These are phyloP conservation scores for Typhlichthys eigenmanni DNA, from an alignment of 2,797 vertebrate genomes.

Conservation along the genomic window DNA sequence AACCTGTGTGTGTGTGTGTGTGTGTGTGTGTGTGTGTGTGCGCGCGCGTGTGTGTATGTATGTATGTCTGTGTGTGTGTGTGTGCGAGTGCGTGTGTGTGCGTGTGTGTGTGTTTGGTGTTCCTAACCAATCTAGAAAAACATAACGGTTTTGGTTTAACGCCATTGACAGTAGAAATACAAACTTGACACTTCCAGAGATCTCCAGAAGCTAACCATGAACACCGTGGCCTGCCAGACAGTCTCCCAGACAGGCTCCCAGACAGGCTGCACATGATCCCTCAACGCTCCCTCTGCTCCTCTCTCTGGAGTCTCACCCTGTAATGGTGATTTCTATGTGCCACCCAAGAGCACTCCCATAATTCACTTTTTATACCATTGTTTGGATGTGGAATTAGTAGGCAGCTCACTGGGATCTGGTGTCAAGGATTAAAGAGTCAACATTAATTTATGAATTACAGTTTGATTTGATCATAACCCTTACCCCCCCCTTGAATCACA, in stretches of 20 bases:
- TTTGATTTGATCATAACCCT: conserved; percentile 20
- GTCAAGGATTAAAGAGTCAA: conserved; percentile 34
- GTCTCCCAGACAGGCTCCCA: conserved; percentile 29
- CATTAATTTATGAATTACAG: conserved; percentile 48
- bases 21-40: too few relatives aligned
- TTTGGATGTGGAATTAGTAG: conserved; percentile 63
- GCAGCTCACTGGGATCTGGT: conserved; percentile 41
- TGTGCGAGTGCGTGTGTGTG: neutral
- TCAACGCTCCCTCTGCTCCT: conserved; percentile 44
- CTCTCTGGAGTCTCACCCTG: conserved; percentile 52
- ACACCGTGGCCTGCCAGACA: conserved; percentile 49
- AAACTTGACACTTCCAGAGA: conserved; percentile 7
- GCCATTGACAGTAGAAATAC: conserved; percentile 2
- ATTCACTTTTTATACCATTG: conserved; percentile 70
- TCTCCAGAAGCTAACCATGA: conserved; percentile 35
- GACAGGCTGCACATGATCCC: conserved; percentile 41
- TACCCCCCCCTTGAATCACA: neutral
- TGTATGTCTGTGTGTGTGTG: too few relatives aligned
- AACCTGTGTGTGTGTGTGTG: too few relatives aligned
- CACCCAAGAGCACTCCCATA: conserved; percentile 58
- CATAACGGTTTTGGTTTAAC: neutral
- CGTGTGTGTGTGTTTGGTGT: conserved; percentile 1
- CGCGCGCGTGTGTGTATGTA: too few relatives aligned
- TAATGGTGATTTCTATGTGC: conserved; percentile 58
- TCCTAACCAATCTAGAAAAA: conserved; percentile 13